phyloP scores from a whole-genome alignment of 2,113 vertebrate genomes.

The Nerophis lumbriciformis region DNA sequence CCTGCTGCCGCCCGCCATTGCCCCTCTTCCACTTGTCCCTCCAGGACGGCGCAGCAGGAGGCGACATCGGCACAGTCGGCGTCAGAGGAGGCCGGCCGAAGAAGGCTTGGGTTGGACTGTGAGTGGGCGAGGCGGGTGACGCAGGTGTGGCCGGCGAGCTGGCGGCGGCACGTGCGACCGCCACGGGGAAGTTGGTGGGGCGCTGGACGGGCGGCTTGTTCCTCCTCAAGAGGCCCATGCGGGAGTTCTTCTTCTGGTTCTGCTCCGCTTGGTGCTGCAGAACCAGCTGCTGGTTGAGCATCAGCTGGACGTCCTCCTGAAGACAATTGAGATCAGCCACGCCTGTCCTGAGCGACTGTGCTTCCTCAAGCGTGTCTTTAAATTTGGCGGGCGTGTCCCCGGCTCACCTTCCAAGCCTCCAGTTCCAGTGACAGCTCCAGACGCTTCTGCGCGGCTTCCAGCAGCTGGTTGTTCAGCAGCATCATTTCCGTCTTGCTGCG shows the following conservation, averaged over 20 bases:
- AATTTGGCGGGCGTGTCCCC: background rate
- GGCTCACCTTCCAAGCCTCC: constrained; percentile 82
- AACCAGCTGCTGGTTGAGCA: constrained; percentile 72
- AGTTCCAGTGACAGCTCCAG: constrained; percentile 79
- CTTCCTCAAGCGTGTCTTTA: background rate
- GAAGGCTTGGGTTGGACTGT: constrained; percentile 38
- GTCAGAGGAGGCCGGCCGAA: background rate
- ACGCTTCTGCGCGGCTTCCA: constrained; percentile 79
- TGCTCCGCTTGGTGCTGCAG: constrained; percentile 73
- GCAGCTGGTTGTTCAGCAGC: constrained; percentile 77
- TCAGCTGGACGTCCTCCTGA: constrained; percentile 77
- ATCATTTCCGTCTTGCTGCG: constrained; percentile 74
- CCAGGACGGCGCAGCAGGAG: constrained; percentile 39
- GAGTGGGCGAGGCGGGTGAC: background rate
- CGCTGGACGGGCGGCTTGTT: constrained; percentile 38
- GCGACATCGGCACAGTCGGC: background rate
- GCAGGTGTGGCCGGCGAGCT: background rate
- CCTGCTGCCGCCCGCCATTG: constrained; percentile 13
- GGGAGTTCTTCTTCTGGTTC: constrained; percentile 44
- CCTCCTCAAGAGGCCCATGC: constrained; percentile 57
- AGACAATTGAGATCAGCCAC: background rate
- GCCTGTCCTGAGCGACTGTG: background rate
- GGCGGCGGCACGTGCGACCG: background rate
- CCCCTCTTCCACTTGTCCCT: constrained; percentile 48
- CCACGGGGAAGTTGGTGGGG: constrained; percentile 7